Evolutionary conservation across 2,113 vertebrate genomes (phyloP).

Genomic region (Seriola rivoliana): DNA sequence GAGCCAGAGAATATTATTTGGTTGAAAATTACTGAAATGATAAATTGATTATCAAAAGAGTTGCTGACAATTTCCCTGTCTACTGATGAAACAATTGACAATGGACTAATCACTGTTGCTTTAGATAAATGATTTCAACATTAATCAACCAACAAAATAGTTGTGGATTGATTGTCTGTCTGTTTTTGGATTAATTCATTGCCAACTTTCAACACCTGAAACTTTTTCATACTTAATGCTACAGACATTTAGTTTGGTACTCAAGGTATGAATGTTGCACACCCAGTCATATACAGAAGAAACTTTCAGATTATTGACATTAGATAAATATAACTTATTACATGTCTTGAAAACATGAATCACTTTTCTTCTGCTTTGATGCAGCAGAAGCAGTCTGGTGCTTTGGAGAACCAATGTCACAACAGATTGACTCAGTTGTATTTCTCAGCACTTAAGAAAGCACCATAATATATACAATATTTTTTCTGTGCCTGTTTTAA

Average conservation of each 20-base stretch:
- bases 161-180: background rate
- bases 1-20: background rate
- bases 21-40: background rate
- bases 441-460: background rate
- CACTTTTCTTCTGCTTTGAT: background rate
- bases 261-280: too few species aligned
- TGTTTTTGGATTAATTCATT: background rate
- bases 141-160: background rate
- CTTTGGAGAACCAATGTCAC: slow-evolving; percentile 4
- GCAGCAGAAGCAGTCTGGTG: background rate
- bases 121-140: too few species aligned
- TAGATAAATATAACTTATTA: background rate
- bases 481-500: slow-evolving; percentile 24
- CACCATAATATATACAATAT: background rate
- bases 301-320: background rate
- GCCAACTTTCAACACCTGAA: background rate
- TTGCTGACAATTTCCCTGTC: background rate
- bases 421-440: background rate
- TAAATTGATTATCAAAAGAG: background rate
- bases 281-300: background rate
- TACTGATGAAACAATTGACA: too few species aligned
- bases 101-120: too few species aligned
- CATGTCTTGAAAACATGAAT: background rate
- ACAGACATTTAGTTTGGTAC: background rate
- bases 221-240: background rate